phyloP scores from a whole-genome alignment of 2,797 vertebrate genomes.

The Lutra lutra region DNA sequence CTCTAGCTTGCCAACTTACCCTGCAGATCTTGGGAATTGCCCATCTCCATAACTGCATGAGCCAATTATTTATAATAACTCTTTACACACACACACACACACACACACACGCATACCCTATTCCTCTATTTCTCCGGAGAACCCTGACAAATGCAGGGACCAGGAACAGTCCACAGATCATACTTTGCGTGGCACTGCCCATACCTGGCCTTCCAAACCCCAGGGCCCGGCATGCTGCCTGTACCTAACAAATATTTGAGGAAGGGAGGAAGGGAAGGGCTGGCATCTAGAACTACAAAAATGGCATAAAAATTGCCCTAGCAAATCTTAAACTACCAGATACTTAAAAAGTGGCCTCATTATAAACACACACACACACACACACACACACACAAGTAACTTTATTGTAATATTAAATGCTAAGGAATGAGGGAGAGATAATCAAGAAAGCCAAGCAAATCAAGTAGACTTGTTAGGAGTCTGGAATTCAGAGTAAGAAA shows the following conservation, averaged over 20 bases:
- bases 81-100: background rate
- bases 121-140: background rate
- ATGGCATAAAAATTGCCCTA: background rate
- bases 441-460: background rate
- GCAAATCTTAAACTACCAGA: background rate
- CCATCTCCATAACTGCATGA: background rate
- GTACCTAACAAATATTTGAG: background rate
- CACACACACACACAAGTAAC: background rate
- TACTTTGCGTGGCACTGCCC: background rate
- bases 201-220: background rate
- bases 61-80: background rate
- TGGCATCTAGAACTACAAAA: background rate
- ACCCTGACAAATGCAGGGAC: background rate
- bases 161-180: fast-evolving
- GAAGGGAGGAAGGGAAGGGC: background rate
- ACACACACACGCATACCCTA: background rate
- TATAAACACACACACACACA: too few species aligned
- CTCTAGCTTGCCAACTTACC: background rate
- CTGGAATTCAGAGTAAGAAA: background rate
- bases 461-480: background rate
- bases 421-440: background rate
- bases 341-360: background rate
- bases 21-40: background rate
- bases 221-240: background rate
- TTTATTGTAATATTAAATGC: background rate